Evolutionary conservation across 2,797 vertebrate species (phyloP), one percentile per base, ranked within the genome.

Genomic region (Cetoscarus ocellatus): DNA sequence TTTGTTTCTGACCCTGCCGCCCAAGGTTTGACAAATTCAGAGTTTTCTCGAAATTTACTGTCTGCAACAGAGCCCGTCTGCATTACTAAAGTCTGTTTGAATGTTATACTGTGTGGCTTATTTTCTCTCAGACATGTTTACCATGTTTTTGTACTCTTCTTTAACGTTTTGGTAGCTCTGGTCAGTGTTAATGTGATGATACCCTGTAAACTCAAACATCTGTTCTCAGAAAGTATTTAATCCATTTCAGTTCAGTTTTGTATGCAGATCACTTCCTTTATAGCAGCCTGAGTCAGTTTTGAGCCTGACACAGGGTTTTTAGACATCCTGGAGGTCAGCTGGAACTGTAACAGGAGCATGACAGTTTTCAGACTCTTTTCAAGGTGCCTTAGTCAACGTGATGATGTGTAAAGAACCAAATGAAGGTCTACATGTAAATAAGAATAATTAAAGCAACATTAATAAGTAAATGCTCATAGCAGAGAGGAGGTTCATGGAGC

Each of bases 381-480:
- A 13, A 48, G 52, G 47, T 77, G 73, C 58, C 65, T 72, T 77
- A 62, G 47, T 69, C 67, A 55, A 59, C 7, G 43, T 65, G 17
- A 61, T 67, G 74, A 63, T 68, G 51, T 65, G 36, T 76, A 35
- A 3, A 35, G 10, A 77, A 77, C 48, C 61, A 86, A 81, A 88
- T 92, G 81, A 89, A 91, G 86, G 86, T 84, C 40, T 80, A 39
- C 1, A 14, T 85, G 80, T 82, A 78, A 68, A 81, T 86, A 84
- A 70, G n/a, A 36, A 63, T 54, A 35, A 78, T 63, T 66, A 44
- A 65, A 73, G 56, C 67, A 70, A 78, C 42, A 66, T 73, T 51
- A 63, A 58, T 42, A 61, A 67, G 73, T 73, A 76, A 63, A 49
- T 72, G 68, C 65, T 85, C 61, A 77, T 58, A 73, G 72, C 74